Base-by-base conservation (phyloP, 2,888 invertebrate genomes). In the Sinhomidia bicolor region DNA sequence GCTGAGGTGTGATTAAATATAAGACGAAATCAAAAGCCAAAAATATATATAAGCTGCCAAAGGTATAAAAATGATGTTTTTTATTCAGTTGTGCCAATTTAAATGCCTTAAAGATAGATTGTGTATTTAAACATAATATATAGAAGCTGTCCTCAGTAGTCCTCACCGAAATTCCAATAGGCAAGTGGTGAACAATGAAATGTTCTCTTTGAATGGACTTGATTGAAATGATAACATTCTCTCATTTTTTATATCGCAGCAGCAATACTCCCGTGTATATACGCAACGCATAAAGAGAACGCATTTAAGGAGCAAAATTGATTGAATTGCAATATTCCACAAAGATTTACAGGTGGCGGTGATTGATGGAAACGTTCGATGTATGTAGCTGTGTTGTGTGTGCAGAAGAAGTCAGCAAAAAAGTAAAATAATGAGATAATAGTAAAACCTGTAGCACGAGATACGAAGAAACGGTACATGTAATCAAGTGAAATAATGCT, bases 201-300 rank as follows among this genome's bases (percentile, higher is more conserved):
- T 78, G 78, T 47, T 41, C 78, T 51, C 78, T 54, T 54, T 32
- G 23, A 12, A 51, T 78, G 51, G 54, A 51, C n/a, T 47, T 54
- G 78, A 78, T 78, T 78, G 29, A 78, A 78, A 78, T 51, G 78
- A 78, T 78, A 51, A 51, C 78, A 78, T 78, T 78, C 47, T 74
- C 74, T 74, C 65, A 32, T 65, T 65, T 78, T 78, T n/a, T n/a
- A 6, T 7, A 74, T 20, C 65, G n/a, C 32, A 29, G 14, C 65
- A 65, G 29, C n/a, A n/a, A n/a, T n/a, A n/a, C n/a, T 10, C 26
- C 20, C 29, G 62, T 62, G 17, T 14, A 26, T 10, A 26, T 9
- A 17, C n/a, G n/a, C n/a, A n/a, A n/a, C n/a, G n/a, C n/a, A n/a
- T 62, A 32, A 0, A 6, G 32, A 3, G 17, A 9, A n/a, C 14